Base-by-base conservation (phyloP, 2,888 invertebrate species). In the Sinohyriopsis cumingii region DNA sequence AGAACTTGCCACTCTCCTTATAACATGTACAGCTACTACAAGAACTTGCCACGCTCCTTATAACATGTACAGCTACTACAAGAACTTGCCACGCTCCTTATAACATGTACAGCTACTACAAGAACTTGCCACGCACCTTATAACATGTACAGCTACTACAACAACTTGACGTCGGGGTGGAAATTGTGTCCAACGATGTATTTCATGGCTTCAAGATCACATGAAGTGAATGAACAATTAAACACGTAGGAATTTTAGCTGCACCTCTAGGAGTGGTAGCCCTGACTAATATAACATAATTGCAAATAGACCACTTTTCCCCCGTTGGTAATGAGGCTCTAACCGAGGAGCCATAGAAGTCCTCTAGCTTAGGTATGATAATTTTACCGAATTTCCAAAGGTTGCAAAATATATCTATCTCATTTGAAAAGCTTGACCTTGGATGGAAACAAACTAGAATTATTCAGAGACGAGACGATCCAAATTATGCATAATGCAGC, bases 391-490 rank as follows among this genome's bases (percentile, higher is more conserved):
- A 12, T 81, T 81, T 65, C 81, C 81, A 0, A 73, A 76, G 55
- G 71, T 73, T 24, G 69, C 79, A 18, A 59, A 76, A n/a, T n/a
- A 45, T 66, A 73, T 22, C 71, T 81, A 22, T 53, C 25, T 3
- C 65, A 56, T 15, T 72, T 81, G 3, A 56, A 65, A 15, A 69
- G 65, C 22, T 60, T 81, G 15, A 74, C 63, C 28, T 59, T 81
- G 55, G 78, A 77, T 61, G 73, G 75, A 54, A 81, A 81, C 65
- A 57, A 75, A 54, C 59, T 81, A 3, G 71, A 78, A 45, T 81
- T 82, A 25, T 75, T 82, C 45, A 82, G 82, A 55, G 82, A 82
- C 62, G 75, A 77, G 55, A 76, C 82, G 1, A 80, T 80, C 1
- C 62, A 63, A 15, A 59, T 77, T n/a, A 70, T 79, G 3, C 73